Conservation (phyloP, 2,797 vertebrate genomes). For the Numenius phaeopus region DNA sequence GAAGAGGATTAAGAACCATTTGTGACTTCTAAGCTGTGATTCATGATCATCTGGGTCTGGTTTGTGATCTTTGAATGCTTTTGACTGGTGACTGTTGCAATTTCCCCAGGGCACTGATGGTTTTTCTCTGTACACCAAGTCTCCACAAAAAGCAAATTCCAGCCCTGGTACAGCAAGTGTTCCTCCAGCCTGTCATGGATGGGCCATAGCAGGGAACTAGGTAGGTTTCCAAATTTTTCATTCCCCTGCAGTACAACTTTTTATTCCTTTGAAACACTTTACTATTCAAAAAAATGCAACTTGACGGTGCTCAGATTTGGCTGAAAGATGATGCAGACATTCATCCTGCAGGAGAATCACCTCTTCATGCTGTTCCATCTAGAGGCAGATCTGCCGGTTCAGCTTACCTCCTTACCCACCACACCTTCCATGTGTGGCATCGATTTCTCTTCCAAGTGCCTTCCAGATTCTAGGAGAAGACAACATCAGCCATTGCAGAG, state of each 20-base stretch:
- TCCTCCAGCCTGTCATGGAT: not conserved
- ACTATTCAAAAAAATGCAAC: not conserved
- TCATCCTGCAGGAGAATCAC: not conserved
- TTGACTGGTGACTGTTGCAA: not conserved
- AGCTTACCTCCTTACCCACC: not conserved
- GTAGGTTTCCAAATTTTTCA: not conserved
- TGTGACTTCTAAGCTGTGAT: not conserved
- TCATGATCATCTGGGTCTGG: not conserved
- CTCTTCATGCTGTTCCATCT: not conserved
- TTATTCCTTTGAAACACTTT: not conserved
- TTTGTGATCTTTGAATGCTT: conserved; percentile 7
- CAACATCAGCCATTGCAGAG: not conserved
- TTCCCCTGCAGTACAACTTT: not conserved
- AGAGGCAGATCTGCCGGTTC: not conserved
- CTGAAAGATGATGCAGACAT: not conserved
- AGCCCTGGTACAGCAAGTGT: not conserved
- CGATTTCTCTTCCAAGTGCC: not conserved
- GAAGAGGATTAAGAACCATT: not conserved
- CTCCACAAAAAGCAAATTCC: not conserved
- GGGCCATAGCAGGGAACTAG: not conserved
- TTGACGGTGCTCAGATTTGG: not conserved
- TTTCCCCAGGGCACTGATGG: not conserved
- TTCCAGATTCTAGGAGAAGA: not conserved
- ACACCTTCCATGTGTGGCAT: not conserved
- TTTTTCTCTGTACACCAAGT: not conserved